phyloP scores from a whole-genome alignment of 2,888 invertebrate genomes.

The Carabus problematicus region DNA sequence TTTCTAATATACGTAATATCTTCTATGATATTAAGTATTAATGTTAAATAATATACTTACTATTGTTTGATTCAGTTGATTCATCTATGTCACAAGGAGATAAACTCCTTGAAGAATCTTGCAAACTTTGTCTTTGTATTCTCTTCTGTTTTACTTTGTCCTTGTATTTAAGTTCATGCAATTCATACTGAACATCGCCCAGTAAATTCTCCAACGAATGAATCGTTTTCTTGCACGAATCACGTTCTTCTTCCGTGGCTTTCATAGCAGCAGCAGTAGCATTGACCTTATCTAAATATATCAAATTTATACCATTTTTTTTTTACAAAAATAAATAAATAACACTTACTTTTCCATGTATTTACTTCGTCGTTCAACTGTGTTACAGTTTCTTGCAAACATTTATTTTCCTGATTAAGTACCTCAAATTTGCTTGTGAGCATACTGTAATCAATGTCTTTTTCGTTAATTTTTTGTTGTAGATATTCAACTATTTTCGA shows the following conservation, averaged over 20 bases:
- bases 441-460: neutral
- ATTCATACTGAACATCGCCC: constrained; percentile 40
- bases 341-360: constrained; percentile 47
- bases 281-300: constrained; percentile 6
- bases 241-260: constrained; percentile 54
- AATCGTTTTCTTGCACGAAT: constrained; percentile 51
- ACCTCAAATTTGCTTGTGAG: constrained; percentile 1
- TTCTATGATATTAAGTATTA: constrained; percentile 49
- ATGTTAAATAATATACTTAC: constrained; percentile 16
- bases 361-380: constrained; percentile 48
- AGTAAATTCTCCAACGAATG: constrained; percentile 32
- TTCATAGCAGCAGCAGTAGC: constrained; percentile 50
- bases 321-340: neutral
- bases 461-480: constrained; percentile 2
- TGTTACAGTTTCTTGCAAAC: constrained; percentile 8
- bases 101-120: constrained; percentile 47
- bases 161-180: constrained; percentile 21
- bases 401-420: constrained; percentile 4
- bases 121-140: constrained; percentile 44
- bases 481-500: constrained; percentile 43
- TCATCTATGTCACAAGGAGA: too few relatives aligned
- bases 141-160: constrained; percentile 17
- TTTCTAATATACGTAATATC: neutral
- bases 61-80: too few relatives aligned
- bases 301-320: neutral